A percentile compares a stretch with the other conserved stretches of the same genome.
phyloP scores from a whole-genome alignment of 2,113 vertebrate genomes.

The Neopipo cinnamomea region DNA sequence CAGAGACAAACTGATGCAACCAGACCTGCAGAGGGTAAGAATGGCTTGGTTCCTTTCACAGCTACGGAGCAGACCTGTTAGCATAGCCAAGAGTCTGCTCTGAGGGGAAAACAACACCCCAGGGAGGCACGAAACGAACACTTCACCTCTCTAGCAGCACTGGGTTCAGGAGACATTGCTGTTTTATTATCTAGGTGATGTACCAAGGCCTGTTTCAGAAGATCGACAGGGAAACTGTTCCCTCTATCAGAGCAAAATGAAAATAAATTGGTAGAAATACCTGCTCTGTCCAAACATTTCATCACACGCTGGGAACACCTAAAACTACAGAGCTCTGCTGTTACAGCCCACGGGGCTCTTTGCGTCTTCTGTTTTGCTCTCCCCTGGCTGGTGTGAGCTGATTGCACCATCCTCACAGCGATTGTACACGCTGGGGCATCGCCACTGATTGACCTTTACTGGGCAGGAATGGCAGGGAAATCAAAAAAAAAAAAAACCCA shows the following conservation, averaged over 20 bases:
- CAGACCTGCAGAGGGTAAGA: neutral
- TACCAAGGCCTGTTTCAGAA: neutral
- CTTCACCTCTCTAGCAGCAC: neutral
- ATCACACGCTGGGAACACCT: neutral
- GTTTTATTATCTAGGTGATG: neutral
- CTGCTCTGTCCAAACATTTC: neutral
- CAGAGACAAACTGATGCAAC: fast-evolving
- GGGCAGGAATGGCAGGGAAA: neutral
- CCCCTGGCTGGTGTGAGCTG: neutral
- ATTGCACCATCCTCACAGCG: neutral
- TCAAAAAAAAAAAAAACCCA: neutral
- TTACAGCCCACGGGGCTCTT: neutral
- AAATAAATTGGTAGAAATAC: neutral
- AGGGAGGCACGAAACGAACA: neutral
- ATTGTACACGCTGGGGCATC: neutral
- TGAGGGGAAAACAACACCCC: neutral
- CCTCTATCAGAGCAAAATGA: neutral
- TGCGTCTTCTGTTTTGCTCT: neutral
- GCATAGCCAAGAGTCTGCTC: neutral
- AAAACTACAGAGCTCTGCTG: neutral
- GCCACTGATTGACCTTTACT: neutral
- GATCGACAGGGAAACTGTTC: neutral
- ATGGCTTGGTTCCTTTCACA: conserved; percentile 63
- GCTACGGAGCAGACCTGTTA: neutral
- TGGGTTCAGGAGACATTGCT: neutral